Evolutionary conservation across 2,888 invertebrate genomes (phyloP).

Genomic region (Aspidapion aeneum): DNA sequence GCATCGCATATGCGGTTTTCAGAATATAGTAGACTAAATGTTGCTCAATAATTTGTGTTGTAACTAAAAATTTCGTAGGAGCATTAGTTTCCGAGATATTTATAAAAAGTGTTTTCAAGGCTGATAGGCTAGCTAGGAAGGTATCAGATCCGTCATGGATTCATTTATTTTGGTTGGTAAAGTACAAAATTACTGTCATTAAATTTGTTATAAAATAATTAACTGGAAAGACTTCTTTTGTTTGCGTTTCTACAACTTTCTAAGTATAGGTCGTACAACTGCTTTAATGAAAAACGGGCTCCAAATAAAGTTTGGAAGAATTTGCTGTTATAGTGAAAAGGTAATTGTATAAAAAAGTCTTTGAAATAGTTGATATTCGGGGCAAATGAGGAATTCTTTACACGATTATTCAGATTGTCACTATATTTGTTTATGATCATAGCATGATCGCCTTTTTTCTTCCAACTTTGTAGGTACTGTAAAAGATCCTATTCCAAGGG

Average conservation of each 20-base stretch:
- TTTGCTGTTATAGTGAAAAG: constrained; percentile 5
- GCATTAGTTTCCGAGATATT: too few relatives aligned
- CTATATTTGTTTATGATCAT: too few relatives aligned
- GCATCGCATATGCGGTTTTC: too few relatives aligned
- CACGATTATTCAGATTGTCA: too few relatives aligned
- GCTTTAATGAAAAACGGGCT: constrained; percentile 5
- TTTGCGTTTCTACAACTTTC: background rate
- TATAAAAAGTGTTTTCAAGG: too few relatives aligned
- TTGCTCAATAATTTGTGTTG: too few relatives aligned
- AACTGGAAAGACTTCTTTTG: background rate
- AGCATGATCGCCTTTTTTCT: too few relatives aligned
- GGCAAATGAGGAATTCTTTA: background rate
- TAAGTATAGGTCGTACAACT: background rate
- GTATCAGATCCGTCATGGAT: too few relatives aligned
- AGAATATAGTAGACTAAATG: too few relatives aligned
- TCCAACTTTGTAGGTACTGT: constrained; percentile 4
- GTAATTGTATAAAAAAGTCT: background rate
- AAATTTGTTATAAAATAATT: background rate
- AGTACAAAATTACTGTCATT: background rate
- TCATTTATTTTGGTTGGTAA: constrained; percentile 9
- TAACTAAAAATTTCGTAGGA: too few relatives aligned
- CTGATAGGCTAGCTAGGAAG: too few relatives aligned
- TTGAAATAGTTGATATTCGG: background rate
- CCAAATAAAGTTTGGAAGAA: constrained; percentile 7
- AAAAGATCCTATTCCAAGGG: constrained; percentile 3